Evolutionary conservation across 1,140 invertebrate genomes (phyloP), one percentile per base, ranked within the genome.

Genomic region (Penaeus chinensis): DNA sequence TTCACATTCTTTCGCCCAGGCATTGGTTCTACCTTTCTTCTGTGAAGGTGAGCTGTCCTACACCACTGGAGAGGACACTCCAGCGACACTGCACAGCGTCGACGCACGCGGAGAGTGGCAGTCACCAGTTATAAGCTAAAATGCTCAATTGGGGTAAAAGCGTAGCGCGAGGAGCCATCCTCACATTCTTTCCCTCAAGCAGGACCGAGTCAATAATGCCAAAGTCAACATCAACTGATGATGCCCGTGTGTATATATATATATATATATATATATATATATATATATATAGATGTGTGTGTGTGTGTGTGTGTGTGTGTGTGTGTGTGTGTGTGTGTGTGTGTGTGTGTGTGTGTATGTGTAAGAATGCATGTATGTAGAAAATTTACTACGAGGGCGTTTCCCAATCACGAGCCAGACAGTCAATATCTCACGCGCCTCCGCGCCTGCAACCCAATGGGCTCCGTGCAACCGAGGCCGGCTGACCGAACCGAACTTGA

Each of bases 201-300:
- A 32, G 32, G 32, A 32, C 32, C 0, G 32, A 32, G 2, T 32
- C 32, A 2, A 2, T 32, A 32, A 32, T 32, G 32, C 32, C 32
- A 32, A 32, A 32, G 32, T 32, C 66, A n/a, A 13, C 20, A n/a
- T 19, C 66, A 69, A 69, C 66, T 13, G 66, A 69, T 18, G 66
- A 27, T 71, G n/a, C 27, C 19, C 27, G 27, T 71, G 27, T 71
- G n/a, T 71, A 71, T 71, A 71, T 71, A 71, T 71, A 71, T 71
- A 71, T 71, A 71, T 71, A 71, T 71, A 71, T 22, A 71, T 71
- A 71, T 71, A 71, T 71, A 71, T 71, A 71, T 71, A 71, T 71
- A 71, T 71, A 71, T 71, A 71, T 22, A 19, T 71, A 71, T 71
- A 71, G 13, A 71, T 22, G 8, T 32, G 8, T 74, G 8, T 74